Evolutionary conservation across 2,113 vertebrate species (phyloP), one percentile per base, ranked within the genome.

Genomic region (Seriola dumerili): DNA sequence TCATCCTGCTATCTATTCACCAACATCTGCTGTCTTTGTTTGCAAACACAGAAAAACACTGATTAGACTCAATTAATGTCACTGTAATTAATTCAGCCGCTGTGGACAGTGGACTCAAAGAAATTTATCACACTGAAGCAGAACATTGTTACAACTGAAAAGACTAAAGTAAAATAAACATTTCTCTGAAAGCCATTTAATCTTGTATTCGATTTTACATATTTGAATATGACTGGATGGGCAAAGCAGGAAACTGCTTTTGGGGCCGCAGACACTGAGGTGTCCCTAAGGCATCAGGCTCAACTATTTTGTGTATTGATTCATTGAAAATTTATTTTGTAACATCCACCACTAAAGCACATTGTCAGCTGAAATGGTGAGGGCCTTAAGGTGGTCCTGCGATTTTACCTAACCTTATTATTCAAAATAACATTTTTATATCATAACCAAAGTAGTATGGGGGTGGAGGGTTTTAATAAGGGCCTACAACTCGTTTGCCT

Each of bases 21-120:
- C 23, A 78, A 36, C 75, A 84, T 62, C 46, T 74, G 57, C 50
- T 76, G 38, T 50, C 58, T 59, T 64, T 59, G 34, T 80, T 19
- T 52, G 72, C 42, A 76, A 66, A 80, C 76, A 80, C 61, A 66
- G 32, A 85, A 8, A 38, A 8, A 34, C 66, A 71, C n/a, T 36
- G 14, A 62, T 16, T 55, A 29, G 19, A 64, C 44, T 65, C 23
- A 68, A 44, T 68, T 44, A 44, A 29, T 36, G 23, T 40, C 1
- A 65, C 0, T 9, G 48, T 40, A 48, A 74, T 75, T 78, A 40
- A 79, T 48, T 38, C 5, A 4, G 55, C 29, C 4, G n/a, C 55
- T 48, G 40, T 11, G 40, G 40, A 32, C n/a, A 65, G 5, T 23
- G 67, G 48, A n/a, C 16, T 40, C 7, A 29, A 40, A 29, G 0